phyloP scores from a whole-genome alignment of 2,888 invertebrate species.

The Sinotaia quadrata region DNA sequence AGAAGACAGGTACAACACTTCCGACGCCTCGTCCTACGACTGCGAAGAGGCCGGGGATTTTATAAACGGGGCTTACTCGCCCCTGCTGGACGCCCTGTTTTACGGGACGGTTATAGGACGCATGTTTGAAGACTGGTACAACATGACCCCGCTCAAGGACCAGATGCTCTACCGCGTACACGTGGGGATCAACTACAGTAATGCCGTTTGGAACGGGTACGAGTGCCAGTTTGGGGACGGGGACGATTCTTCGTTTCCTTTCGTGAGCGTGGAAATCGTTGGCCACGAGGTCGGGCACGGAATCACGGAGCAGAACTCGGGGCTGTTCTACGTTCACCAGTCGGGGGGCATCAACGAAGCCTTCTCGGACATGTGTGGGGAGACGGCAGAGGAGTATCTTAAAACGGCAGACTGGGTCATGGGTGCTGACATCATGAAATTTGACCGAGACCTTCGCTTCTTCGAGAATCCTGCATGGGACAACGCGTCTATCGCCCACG shows the following conservation, averaged over 20 bases:
- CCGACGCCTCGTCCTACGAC: slow-evolving; percentile 37
- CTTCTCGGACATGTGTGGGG: slow-evolving; percentile 53
- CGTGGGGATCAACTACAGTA: slow-evolving; percentile 37
- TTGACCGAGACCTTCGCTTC: slow-evolving; percentile 35
- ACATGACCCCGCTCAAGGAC: slow-evolving; percentile 6
- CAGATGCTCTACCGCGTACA: slow-evolving; percentile 45
- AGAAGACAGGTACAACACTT: slow-evolving; percentile 12
- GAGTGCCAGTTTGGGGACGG: slow-evolving; percentile 51
- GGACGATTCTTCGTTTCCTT: slow-evolving; percentile 34
- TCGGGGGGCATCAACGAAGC: slow-evolving; percentile 54
- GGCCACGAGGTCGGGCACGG: slow-evolving; percentile 54
- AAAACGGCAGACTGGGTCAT: slow-evolving; percentile 34
- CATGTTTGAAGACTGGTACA: slow-evolving; percentile 55
- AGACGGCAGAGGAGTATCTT: slow-evolving; percentile 40
- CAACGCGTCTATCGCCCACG: slow-evolving; percentile 47
- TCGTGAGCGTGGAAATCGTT: slow-evolving; percentile 45
- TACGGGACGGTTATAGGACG: slow-evolving; percentile 43
- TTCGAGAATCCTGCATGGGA: slow-evolving; percentile 49
- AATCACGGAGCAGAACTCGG: slow-evolving; percentile 44
- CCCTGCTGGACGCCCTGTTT: slow-evolving; percentile 48
- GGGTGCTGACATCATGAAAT: slow-evolving; percentile 39
- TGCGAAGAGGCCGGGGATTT: slow-evolving; percentile 43
- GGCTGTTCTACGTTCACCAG: slow-evolving; percentile 44
- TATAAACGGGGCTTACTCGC: slow-evolving; percentile 49
- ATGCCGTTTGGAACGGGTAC: slow-evolving; percentile 52